These are phyloP conservation scores for Heliconius hortense DNA, from an alignment of 2,888 invertebrate genomes.

Conservation along the genomic window DNA sequence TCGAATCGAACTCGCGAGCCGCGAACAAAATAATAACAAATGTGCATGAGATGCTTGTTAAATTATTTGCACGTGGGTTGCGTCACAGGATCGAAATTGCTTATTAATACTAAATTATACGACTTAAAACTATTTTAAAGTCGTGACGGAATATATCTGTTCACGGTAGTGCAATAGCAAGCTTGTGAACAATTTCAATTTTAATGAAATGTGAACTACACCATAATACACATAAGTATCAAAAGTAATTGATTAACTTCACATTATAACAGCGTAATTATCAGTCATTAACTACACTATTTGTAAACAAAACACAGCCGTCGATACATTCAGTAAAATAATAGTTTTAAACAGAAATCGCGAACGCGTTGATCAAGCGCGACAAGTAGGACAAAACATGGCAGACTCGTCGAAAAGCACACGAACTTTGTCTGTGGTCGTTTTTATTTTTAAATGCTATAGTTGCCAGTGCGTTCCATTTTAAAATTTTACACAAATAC, in stretches of 20 bases:
- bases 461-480: slow-evolving; percentile 46
- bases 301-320: slow-evolving; percentile 78
- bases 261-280: slow-evolving; percentile 60
- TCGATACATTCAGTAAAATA: slow-evolving; percentile 76
- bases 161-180: slow-evolving; percentile 54
- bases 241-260: slow-evolving; percentile 59
- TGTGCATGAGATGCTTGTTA: slow-evolving; percentile 82
- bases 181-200: slow-evolving; percentile 67
- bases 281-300: slow-evolving; percentile 69
- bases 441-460: slow-evolving; percentile 68
- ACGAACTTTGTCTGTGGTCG: slow-evolving; percentile 73
- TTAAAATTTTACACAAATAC: slow-evolving; percentile 26
- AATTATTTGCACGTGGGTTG: slow-evolving; percentile 80
- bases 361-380: slow-evolving; percentile 79
- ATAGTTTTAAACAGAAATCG: slow-evolving; percentile 72
- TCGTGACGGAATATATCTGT: slow-evolving; percentile 61
- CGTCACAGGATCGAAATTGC: slow-evolving; percentile 67
- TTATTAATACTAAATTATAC: slow-evolving; percentile 56
- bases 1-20: slow-evolving; percentile 84
- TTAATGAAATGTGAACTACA: slow-evolving; percentile 73
- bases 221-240: slow-evolving; percentile 66
- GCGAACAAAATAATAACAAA: slow-evolving; percentile 88
- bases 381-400: slow-evolving; percentile 83
- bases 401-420: slow-evolving; percentile 77
- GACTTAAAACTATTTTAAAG: slow-evolving; percentile 55